Conservation (phyloP, 2,113 vertebrate genomes). For the Ailuropoda melanoleuca region DNA sequence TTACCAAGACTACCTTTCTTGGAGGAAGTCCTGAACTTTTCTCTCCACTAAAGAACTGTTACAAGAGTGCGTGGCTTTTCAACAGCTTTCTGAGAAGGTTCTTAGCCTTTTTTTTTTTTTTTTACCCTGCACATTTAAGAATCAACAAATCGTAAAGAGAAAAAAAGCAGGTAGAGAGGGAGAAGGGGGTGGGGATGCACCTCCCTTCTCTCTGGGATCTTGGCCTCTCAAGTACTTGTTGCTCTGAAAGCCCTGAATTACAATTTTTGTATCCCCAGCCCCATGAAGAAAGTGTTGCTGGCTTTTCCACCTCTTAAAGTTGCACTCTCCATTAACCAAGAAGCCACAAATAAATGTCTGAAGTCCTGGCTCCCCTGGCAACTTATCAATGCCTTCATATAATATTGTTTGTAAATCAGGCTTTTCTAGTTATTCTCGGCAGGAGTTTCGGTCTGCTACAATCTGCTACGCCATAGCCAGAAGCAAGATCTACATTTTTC, state of each 20-base stretch:
- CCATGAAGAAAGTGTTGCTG: constrained; percentile 44
- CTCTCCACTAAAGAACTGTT: not conserved
- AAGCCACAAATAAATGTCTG: constrained; percentile 58
- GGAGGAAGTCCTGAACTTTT: not conserved
- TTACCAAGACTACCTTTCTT: not conserved
- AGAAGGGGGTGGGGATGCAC: not conserved
- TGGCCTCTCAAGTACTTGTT: constrained; percentile 43
- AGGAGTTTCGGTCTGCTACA: constrained; percentile 49
- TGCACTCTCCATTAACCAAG: constrained; percentile 51
- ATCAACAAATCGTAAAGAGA: not conserved
- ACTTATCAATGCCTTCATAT: constrained; percentile 41
- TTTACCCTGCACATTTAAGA: not conserved
- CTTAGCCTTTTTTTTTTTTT: not conserved
- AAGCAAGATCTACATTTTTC: constrained; percentile 55
- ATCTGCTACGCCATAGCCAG: constrained; percentile 42
- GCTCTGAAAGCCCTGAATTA: constrained; percentile 12
- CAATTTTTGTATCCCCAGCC: not conserved
- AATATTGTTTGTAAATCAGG: not conserved
- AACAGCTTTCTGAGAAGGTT: constrained; percentile 12
- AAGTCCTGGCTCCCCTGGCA: constrained; percentile 61
- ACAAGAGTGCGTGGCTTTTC: not conserved
- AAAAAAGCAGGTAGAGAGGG: not conserved
- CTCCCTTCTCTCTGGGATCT: not conserved
- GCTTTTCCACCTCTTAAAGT: constrained; percentile 53
- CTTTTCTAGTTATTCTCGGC: constrained; percentile 65